Evolutionary conservation across 2,888 invertebrate genomes (phyloP), one percentile per base, ranked within the genome.

Genomic region (Lithodes maja): DNA sequence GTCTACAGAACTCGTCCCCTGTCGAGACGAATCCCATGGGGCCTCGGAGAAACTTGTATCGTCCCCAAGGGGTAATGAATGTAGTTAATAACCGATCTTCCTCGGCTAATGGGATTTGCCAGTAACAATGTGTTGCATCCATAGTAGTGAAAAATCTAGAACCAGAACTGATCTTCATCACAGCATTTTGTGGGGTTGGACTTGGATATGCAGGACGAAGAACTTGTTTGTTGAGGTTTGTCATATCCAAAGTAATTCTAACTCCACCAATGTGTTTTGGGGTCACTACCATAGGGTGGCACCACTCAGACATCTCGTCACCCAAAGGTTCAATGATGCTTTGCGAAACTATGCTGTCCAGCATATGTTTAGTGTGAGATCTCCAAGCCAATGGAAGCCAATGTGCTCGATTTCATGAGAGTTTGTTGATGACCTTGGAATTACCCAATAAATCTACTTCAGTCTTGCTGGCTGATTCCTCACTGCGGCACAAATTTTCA

Each of bases 61-160:
- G 3, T 49, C 85, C 85, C 77, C 78, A 85, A 55, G 85, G 61
- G 1, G 77, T 85, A 2, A 85, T 61, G 52, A 85, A 77, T n/a
- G 78, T 54, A 1, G 85, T 85, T 0, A 85, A 61, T 5, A 9
- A 33, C 49, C 74, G 83, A 3, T 5, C 74, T 0, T 83, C 53
- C 74, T 83, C 74, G n/a, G 83, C 74, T 1, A 83, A 55, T n/a
- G 52, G n/a, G n/a, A 83, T 71, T 54, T 83, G 83, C 83, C 52
- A 74, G 33, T 83, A 83, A 2, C 74, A 53, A 17, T 53, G 50
- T 12, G 61, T 74, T 5, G 83, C 33, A 74, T 83, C 74, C n/a
- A 74, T 15, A 17, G n/a, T 83, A 2, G 83, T 74, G 74, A 83
- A 74, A n/a, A n/a, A 83, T 74, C 0, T n/a, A 2, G 74, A 15